Conservation (phyloP, 2,113 vertebrate species). For the Cyprinodon tularosa region DNA sequence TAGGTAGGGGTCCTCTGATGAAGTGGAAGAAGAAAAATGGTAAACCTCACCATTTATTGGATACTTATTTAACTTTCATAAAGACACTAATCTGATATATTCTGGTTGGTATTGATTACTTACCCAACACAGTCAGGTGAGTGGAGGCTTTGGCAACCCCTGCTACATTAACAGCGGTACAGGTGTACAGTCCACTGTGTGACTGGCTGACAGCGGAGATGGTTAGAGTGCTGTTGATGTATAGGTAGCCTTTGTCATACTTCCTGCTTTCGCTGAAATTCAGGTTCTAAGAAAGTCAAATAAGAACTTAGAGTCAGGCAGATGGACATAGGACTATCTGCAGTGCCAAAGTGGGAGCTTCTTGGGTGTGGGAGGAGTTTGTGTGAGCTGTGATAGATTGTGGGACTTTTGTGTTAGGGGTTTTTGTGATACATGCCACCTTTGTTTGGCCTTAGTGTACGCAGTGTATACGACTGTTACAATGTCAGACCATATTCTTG, state of each 20-base stretch:
- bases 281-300: conserved; percentile 21
- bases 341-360: no score
- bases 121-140: conserved; percentile 85
- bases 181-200: conserved; percentile 83
- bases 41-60: background rate
- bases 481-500: no score
- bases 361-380: no score
- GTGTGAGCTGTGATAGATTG: no score
- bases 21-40: background rate
- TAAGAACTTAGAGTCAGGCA: background rate
- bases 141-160: conserved; percentile 61
- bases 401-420: no score
- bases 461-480: no score
- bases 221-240: conserved; percentile 54
- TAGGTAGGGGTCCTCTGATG: conserved; percentile 84
- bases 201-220: conserved; percentile 64
- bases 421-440: no score
- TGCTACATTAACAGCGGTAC: conserved; percentile 68
- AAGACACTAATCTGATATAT: background rate
- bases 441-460: no score
- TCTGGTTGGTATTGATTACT: background rate
- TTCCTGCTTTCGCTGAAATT: fast-evolving
- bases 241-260: fast-evolving
- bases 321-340: no score
- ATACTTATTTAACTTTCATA: background rate